Conservation (phyloP, 2,888 invertebrate genomes). For the Corbicula japonica region DNA sequence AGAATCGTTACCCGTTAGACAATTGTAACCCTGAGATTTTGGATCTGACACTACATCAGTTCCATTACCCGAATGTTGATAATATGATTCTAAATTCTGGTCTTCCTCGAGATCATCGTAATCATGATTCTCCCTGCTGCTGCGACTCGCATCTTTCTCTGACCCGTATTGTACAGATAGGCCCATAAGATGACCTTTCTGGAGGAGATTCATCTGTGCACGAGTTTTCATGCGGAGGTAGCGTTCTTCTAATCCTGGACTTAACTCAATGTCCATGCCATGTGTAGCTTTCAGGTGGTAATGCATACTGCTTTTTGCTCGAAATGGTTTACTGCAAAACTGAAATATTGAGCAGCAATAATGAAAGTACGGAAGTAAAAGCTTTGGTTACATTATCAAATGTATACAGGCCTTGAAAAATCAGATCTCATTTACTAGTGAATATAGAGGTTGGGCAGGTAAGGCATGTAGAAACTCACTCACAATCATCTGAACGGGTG, state of each 20-base stretch:
- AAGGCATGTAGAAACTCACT: too few relatives aligned
- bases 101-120: slow-evolving; percentile 57
- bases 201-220: slow-evolving; percentile 61
- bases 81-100: slow-evolving; percentile 53
- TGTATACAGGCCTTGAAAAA: too few relatives aligned
- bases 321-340: slow-evolving; percentile 83
- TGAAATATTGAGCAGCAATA: slow-evolving; percentile 66
- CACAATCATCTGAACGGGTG: too few relatives aligned
- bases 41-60: slow-evolving; percentile 37
- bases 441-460: too few relatives aligned
- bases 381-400: too few relatives aligned
- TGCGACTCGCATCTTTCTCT: slow-evolving; percentile 25
- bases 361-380: too few relatives aligned
- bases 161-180: slow-evolving; percentile 32
- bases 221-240: slow-evolving; percentile 79
- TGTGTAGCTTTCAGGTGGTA: slow-evolving; percentile 84
- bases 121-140: slow-evolving; percentile 26
- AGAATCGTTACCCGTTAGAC: slow-evolving; percentile 55
- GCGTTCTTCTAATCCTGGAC: slow-evolving; percentile 83
- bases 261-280: slow-evolving; percentile 81
- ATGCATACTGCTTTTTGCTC: slow-evolving; percentile 83
- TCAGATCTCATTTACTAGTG: too few relatives aligned
- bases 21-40: slow-evolving; percentile 55
- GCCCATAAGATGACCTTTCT: slow-evolving; percentile 33
- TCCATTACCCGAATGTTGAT: slow-evolving; percentile 49